A percentile compares a stretch with the other conserved stretches of the same genome.
Conservation (phyloP, 1,140 invertebrate species). For the Mercenaria mercenaria region DNA sequence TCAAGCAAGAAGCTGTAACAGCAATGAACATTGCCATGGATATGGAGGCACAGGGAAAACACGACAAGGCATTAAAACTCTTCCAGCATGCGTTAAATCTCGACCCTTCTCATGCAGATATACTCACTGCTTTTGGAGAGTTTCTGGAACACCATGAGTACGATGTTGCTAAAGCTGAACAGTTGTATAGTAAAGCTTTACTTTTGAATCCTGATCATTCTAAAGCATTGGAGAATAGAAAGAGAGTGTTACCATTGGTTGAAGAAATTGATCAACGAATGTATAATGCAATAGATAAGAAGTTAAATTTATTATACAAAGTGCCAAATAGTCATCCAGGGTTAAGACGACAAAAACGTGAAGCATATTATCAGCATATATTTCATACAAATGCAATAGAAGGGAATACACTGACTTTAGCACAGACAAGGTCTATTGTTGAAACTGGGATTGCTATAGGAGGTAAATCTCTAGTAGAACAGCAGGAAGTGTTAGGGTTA, state of each 20-base stretch:
- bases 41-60: slow-evolving; percentile 93
- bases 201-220: slow-evolving; percentile 93
- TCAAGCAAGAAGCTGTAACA: slow-evolving; percentile 91
- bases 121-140: slow-evolving; percentile 97
- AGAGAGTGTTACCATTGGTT: slow-evolving; percentile 94
- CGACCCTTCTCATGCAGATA: slow-evolving; percentile 96
- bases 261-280: slow-evolving; percentile 94
- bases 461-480: slow-evolving; percentile 97
- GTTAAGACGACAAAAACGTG: slow-evolving; percentile 95
- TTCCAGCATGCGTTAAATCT: slow-evolving; percentile 95
- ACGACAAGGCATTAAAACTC: slow-evolving; percentile 94
- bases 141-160: slow-evolving; percentile 95
- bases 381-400: slow-evolving; percentile 99
- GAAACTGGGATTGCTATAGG: slow-evolving; percentile 97
- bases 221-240: slow-evolving; percentile 90
- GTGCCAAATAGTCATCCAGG: slow-evolving; percentile 93
- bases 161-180: slow-evolving; percentile 96
- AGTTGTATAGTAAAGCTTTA: slow-evolving; percentile 94
- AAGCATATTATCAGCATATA: slow-evolving; percentile 98
- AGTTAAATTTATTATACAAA: slow-evolving; percentile 92
- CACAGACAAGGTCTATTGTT: slow-evolving; percentile 96
- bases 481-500: slow-evolving; percentile 93
- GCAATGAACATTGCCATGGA: slow-evolving; percentile 94
- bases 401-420: slow-evolving; percentile 98
- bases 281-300: slow-evolving; percentile 94